Conservation (phyloP, 2,797 vertebrate genomes). For the Harpagifer antarcticus region DNA sequence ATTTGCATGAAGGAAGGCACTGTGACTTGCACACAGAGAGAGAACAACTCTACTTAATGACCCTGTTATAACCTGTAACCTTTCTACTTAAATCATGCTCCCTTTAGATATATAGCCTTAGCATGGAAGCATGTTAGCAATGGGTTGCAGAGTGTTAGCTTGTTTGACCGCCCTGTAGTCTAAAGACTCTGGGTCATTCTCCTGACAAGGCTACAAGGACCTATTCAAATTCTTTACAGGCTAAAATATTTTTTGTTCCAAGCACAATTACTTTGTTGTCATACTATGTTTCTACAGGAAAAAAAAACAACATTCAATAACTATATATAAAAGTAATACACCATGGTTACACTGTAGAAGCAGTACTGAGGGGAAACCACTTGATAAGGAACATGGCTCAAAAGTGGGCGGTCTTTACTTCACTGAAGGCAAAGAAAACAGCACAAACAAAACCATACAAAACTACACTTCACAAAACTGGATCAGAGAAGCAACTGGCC, state of each 20-base stretch:
- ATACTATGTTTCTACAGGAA: conserved; percentile 73
- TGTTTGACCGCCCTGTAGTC: conserved; percentile 72
- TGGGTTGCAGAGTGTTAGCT: conserved; percentile 62
- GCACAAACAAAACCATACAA: conserved; percentile 79
- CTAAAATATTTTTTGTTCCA: conserved; percentile 73
- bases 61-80: conserved; percentile 64
- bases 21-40: conserved; percentile 81
- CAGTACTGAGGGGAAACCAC: conserved; percentile 76
- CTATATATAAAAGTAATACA: conserved; percentile 83
- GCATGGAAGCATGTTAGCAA: conserved; percentile 46
- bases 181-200: conserved; percentile 61
- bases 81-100: conserved; percentile 58
- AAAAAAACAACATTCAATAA: conserved; percentile 82
- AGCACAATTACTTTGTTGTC: conserved; percentile 79
- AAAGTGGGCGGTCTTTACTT: conserved; percentile 83
- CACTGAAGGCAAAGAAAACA: conserved; percentile 85
- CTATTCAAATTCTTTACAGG: conserved; percentile 77
- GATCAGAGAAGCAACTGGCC: conserved; percentile 68
- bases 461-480: conserved; percentile 76
- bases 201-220: conserved; percentile 66
- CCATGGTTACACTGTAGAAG: conserved; percentile 80
- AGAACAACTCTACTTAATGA: conserved; percentile 61
- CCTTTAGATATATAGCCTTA: conserved; percentile 44
- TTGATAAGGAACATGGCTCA: conserved; percentile 85
- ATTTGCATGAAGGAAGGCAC: conserved; percentile 87